These are phyloP conservation scores for Anolis sagrei DNA, from an alignment of 2,113 vertebrate genomes.

Conservation along the genomic window DNA sequence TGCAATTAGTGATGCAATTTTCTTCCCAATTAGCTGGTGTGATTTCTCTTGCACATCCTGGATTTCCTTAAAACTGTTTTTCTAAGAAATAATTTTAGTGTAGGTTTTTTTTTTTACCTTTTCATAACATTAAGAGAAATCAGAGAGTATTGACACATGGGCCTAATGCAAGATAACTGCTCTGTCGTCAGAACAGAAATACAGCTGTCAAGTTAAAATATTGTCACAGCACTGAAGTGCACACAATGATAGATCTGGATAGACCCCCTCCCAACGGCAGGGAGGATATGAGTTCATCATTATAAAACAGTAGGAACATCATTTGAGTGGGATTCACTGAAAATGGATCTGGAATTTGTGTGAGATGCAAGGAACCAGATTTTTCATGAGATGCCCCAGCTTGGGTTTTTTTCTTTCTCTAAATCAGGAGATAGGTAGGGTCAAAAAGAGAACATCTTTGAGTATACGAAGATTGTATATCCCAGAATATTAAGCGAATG, in stretches of 20 bases:
- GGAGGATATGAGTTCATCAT: not conserved
- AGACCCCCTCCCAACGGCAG: not conserved
- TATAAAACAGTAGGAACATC: not conserved
- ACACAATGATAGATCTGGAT: not conserved
- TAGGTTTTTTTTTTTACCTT: constrained; percentile 35
- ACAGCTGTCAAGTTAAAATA: not conserved
- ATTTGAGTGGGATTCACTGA: not conserved
- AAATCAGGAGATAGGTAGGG: not conserved
- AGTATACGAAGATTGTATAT: not conserved
- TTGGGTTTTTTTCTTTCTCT: not conserved
- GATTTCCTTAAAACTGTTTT: constrained; percentile 14
- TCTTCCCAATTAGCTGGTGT: constrained; percentile 50
- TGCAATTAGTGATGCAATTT: constrained; percentile 39
- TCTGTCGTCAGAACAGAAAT: constrained; percentile 20
- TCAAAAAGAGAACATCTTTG: not conserved
- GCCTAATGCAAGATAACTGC: constrained; percentile 34
- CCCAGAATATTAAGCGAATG: not conserved
- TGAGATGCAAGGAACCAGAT: not conserved
- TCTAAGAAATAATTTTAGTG: constrained; percentile 26
- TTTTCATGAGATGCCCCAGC: not conserved
- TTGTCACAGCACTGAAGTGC: too few relatives aligned
- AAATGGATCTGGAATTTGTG: not conserved
- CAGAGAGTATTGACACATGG: constrained; percentile 9
- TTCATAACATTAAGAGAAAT: constrained; percentile 33
- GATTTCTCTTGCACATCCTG: constrained; percentile 29